These are phyloP conservation scores for Synchiropus splendidus DNA, from an alignment of 2,113 vertebrate species.

Conservation along the genomic window DNA sequence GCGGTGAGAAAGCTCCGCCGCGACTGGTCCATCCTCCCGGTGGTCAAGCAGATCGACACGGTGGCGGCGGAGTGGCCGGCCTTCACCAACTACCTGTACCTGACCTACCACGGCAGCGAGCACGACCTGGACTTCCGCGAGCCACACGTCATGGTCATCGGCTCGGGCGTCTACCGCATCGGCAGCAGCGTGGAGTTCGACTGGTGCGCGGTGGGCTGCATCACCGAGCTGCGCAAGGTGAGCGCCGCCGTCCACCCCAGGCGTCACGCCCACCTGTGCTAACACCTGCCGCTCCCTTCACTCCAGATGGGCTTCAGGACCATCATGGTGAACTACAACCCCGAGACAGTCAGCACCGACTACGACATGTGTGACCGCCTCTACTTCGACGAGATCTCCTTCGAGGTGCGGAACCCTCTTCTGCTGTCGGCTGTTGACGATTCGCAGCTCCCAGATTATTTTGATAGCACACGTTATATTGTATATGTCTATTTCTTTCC, in stretches of 20 bases:
- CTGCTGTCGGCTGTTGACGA: neutral
- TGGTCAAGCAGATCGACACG: slow-evolving; percentile 94
- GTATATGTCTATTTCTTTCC: neutral
- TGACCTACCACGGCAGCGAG: slow-evolving; percentile 82
- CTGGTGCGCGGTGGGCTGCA: slow-evolving; percentile 94
- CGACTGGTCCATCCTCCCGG: slow-evolving; percentile 81
- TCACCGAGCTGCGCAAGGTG: slow-evolving; percentile 90
- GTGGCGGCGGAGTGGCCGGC: slow-evolving; percentile 95
- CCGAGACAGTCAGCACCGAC: slow-evolving; percentile 95
- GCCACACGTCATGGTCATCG: slow-evolving; percentile 89
- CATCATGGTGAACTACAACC: slow-evolving; percentile 99
- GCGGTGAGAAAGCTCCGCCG: slow-evolving; percentile 85
- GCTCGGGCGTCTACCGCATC: slow-evolving; percentile 93
- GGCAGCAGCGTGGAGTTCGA: slow-evolving; percentile 97
- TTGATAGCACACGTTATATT: neutral
- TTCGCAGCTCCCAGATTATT: too few relatives aligned
- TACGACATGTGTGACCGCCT: slow-evolving; percentile 97
- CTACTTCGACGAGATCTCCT: slow-evolving; percentile 97
- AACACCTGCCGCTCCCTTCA: neutral
- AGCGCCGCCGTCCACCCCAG: neutral
- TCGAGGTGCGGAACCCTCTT: slow-evolving; percentile 66
- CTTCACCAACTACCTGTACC: slow-evolving; percentile 91
- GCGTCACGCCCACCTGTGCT: neutral
- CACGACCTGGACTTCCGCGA: slow-evolving; percentile 78
- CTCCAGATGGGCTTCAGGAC: slow-evolving; percentile 93